Conservation (phyloP, 2,888 invertebrate species). For the Notodonta ziczac region DNA sequence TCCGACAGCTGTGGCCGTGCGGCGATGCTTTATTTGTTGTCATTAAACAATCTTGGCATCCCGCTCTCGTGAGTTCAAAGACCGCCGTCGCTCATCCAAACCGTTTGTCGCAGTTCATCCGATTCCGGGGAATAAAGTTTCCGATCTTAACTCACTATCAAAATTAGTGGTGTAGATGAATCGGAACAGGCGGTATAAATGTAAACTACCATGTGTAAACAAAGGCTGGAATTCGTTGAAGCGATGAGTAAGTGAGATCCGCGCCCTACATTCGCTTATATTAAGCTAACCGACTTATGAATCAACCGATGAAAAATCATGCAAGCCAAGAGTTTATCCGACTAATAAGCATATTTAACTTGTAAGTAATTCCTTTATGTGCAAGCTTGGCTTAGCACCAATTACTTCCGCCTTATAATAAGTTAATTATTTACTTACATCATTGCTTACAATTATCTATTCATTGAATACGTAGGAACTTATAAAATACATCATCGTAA, state of each 20-base stretch:
- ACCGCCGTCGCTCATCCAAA: conserved; percentile 59
- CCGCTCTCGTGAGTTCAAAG: conserved; percentile 70
- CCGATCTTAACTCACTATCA: conserved; percentile 17
- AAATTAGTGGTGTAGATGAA: conserved; percentile 10
- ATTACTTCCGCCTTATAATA: not conserved
- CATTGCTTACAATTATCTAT: conserved; percentile 21
- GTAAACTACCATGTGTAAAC: conserved; percentile 34
- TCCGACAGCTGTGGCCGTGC: conserved; percentile 75
- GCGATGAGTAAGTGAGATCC: conserved; percentile 49
- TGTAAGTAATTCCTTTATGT: not conserved
- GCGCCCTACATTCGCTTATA: conserved; percentile 21
- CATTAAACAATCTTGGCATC: conserved; percentile 59
- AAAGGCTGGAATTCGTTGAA: conserved; percentile 49
- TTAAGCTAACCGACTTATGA: conserved; percentile 19
- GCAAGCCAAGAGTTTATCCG: not conserved
- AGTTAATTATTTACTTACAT: conserved; percentile 7
- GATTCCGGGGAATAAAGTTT: conserved; percentile 37
- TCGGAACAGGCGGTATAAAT: conserved; percentile 21
- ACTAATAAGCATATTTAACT: not conserved
- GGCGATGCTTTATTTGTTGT: conserved; percentile 62
- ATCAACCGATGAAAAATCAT: conserved; percentile 18
- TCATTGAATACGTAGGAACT: conserved; percentile 5
- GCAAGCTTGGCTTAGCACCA: not conserved
- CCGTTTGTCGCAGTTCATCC: conserved; percentile 57
- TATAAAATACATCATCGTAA: conserved; percentile 26